phyloP scores from a whole-genome alignment of 1,140 invertebrate species.

The Colletes gigas region DNA sequence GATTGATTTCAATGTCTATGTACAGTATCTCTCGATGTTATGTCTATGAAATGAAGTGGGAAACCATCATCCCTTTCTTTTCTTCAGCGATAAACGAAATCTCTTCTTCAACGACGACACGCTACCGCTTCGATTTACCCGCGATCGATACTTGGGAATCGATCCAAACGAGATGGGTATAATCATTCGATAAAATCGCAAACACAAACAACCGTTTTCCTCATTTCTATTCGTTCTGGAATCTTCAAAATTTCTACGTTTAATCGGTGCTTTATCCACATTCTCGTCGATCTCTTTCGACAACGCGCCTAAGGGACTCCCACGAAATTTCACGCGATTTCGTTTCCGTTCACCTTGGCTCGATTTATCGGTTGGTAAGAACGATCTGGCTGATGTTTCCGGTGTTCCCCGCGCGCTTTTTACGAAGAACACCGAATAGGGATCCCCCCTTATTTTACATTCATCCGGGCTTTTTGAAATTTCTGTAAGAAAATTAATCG shows the following conservation, averaged over 20 bases:
- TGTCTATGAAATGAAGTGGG: not conserved
- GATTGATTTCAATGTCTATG: slow-evolving; percentile 4
- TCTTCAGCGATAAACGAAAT: slow-evolving; percentile 9
- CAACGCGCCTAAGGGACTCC: not conserved
- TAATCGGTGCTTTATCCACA: not conserved
- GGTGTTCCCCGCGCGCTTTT: not conserved
- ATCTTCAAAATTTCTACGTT: not conserved
- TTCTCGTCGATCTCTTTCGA: not conserved
- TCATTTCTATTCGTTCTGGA: not conserved
- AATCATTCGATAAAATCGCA: slow-evolving; percentile 57
- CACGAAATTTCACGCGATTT: slow-evolving; percentile 9
- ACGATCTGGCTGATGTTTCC: not conserved
- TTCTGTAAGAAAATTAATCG: not conserved
- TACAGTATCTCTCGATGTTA: not conserved
- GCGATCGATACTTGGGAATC: slow-evolving; percentile 15
- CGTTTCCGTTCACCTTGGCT: not conserved
- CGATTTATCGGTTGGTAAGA: not conserved
- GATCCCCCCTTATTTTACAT: not conserved
- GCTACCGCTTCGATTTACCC: not conserved
- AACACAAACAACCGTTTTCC: slow-evolving; percentile 56
- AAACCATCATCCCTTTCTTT: slow-evolving; percentile 26
- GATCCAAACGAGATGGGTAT: slow-evolving; percentile 1
- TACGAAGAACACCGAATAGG: slow-evolving; percentile 36
- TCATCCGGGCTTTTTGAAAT: not conserved
- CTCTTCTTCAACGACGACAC: slow-evolving; percentile 27